These are phyloP conservation scores for Orestias chungarensis DNA, from an alignment of 2,797 vertebrate species.

Conservation along the genomic window DNA sequence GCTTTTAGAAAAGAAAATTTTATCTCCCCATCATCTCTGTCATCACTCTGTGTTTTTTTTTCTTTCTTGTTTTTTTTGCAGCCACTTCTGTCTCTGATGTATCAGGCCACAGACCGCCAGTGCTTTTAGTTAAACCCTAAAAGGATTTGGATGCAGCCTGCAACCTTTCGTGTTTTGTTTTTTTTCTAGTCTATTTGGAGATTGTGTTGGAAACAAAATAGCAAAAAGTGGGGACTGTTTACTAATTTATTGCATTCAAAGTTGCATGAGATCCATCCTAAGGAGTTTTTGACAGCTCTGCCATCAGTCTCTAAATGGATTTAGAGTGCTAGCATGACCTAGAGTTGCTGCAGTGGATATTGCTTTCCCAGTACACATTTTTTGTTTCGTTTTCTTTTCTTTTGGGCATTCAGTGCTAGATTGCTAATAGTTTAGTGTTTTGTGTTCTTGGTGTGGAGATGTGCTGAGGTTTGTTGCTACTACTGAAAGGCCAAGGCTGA, in stretches of 20 bases:
- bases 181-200: slow-evolving; percentile 50
- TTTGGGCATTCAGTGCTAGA: slow-evolving; percentile 39
- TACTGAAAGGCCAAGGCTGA: slow-evolving; percentile 47
- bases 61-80: slow-evolving; percentile 13
- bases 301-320: slow-evolving; percentile 47
- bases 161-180: slow-evolving; percentile 25
- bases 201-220: slow-evolving; percentile 48
- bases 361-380: slow-evolving; percentile 47
- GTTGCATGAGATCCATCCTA: slow-evolving; percentile 59
- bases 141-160: slow-evolving; percentile 45
- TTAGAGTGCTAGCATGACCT: slow-evolving; percentile 41
- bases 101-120: slow-evolving; percentile 5
- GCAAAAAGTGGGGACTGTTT: slow-evolving; percentile 54
- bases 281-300: slow-evolving; percentile 40
- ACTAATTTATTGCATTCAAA: slow-evolving; percentile 73
- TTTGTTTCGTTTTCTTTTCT: slow-evolving; percentile 52
- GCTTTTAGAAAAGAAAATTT: slow-evolving; percentile 44
- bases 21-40: slow-evolving; percentile 25
- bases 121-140: slow-evolving; percentile 52
- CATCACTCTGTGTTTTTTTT: slow-evolving; percentile 27
- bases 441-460: slow-evolving; percentile 40
- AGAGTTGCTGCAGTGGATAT: slow-evolving; percentile 33
- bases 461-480: slow-evolving; percentile 20
- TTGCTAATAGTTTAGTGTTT: slow-evolving; percentile 65
- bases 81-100: slow-evolving; percentile 9